Base-by-base conservation (phyloP, 2,888 invertebrate genomes). In the Alloscopus bannaensis region DNA sequence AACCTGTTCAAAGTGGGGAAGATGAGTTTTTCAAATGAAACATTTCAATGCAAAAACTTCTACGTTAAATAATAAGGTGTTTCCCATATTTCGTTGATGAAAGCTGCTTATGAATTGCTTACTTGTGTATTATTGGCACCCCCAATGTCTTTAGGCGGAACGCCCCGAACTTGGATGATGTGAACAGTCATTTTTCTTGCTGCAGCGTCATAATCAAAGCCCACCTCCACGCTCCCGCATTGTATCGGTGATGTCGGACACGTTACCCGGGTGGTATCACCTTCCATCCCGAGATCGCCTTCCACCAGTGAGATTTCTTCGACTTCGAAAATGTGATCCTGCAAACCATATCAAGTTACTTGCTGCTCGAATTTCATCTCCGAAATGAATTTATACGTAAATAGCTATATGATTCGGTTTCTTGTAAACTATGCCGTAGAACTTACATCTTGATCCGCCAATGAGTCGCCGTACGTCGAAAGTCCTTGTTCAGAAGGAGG, bases 171-270 rank as follows among this genome's bases (percentile, higher is more conserved):
- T 89, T 97, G 96, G 83, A 97, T 90, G 69, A 98, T 93, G 87
- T 96, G 95, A 26, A 97, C 94, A 55, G 95, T 95, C 95, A 97
- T 96, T 89, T 94, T 95, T 79, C 95, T 92, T 89, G 95, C 94
- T 6, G 95, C 95, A 16, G 95, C 94, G 88, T 97, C 96, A 88
- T 97, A 97, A 36, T 95, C 90, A 87, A 97, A 91, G 6, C 96
- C 95, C 80, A 97, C 92, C 89, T 97, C 96, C 82, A 98, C 90
- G 81, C 93, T 93, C 4, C 97, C 95, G 84, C 94, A 92, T 91
- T 90, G 88, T 88, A 92, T 87, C 88, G 88, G 68, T 88, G 89
- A 88, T 50, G 86, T 84, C 60, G 86, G 59, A 40, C 72, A 72
- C 0, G 69, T 47, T 81, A 85, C 76, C 75, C 87, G 80, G 73